These are phyloP conservation scores for human DNA, from an alignment of 2,113 vertebrate genomes.

Conservation along the genomic window DNA sequence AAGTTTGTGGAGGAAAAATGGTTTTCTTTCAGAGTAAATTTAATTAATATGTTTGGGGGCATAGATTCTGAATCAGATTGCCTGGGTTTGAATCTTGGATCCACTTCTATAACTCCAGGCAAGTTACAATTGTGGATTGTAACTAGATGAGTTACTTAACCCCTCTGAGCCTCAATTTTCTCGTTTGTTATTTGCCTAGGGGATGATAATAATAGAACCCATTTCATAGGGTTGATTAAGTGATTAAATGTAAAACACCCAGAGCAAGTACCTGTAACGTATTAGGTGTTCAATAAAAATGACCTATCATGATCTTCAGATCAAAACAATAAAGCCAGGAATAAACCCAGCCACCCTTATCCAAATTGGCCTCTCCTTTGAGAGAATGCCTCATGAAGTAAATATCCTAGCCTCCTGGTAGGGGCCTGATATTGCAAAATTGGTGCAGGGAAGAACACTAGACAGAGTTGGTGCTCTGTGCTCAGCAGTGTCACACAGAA, in stretches of 20 bases:
- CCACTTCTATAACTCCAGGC: neutral
- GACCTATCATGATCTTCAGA: neutral
- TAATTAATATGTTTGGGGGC: neutral
- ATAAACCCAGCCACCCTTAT: neutral
- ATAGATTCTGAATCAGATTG: neutral
- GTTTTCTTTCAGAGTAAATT: neutral
- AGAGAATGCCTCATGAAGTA: neutral
- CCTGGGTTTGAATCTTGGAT: neutral
- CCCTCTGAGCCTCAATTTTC: neutral
- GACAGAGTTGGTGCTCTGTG: accelerated
- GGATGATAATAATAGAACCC: neutral
- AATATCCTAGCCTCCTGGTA: neutral
- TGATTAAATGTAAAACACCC: neutral
- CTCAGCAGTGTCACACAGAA: neutral
- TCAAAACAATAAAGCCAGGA: neutral
- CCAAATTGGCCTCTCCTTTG: neutral
- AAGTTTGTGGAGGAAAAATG: neutral
- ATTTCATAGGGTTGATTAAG: neutral
- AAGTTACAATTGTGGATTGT: neutral
- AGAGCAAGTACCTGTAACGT: neutral
- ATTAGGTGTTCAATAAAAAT: neutral
- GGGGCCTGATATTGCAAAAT: neutral
- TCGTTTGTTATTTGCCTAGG: neutral
- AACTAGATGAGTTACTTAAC: neutral
- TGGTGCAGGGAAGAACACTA: neutral